Conservation (phyloP, 2,797 vertebrate species). For the Xiphorhynchus erythropygius region DNA sequence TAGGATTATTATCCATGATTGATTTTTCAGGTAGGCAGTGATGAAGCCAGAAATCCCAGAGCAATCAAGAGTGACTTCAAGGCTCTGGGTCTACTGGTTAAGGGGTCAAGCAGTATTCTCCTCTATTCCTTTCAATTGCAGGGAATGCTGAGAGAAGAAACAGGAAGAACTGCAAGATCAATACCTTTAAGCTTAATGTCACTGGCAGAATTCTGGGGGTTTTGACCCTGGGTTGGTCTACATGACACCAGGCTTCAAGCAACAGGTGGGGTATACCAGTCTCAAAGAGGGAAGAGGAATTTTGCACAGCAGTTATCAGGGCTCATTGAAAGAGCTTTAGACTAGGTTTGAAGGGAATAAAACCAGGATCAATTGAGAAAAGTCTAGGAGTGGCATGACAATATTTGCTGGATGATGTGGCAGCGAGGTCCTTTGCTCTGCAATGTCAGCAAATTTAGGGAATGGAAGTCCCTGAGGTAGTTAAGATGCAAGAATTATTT, state of each 20-base stretch:
- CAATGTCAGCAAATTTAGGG: neutral
- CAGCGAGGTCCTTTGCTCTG: neutral
- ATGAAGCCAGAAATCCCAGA: neutral
- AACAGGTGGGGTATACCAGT: neutral
- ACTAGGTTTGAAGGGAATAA: neutral
- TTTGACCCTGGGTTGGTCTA: neutral
- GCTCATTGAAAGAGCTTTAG: neutral
- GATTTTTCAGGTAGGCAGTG: neutral
- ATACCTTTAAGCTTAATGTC: neutral
- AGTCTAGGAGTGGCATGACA: neutral
- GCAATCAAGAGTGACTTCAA: neutral
- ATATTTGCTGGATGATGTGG: neutral
- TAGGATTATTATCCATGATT: neutral
- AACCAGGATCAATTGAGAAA: neutral
- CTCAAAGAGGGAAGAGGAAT: neutral
- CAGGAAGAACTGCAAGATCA: neutral
- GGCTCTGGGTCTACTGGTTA: neutral
- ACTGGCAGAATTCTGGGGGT: neutral
- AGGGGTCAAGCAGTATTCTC: neutral
- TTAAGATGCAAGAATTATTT: neutral
- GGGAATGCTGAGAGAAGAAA: neutral
- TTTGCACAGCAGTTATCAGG: neutral
- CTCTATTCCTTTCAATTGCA: neutral
- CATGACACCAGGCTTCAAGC: neutral
- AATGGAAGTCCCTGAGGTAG: neutral